Conservation (phyloP, 2,888 invertebrate species). For the Dyspetes luteomarginatus region DNA sequence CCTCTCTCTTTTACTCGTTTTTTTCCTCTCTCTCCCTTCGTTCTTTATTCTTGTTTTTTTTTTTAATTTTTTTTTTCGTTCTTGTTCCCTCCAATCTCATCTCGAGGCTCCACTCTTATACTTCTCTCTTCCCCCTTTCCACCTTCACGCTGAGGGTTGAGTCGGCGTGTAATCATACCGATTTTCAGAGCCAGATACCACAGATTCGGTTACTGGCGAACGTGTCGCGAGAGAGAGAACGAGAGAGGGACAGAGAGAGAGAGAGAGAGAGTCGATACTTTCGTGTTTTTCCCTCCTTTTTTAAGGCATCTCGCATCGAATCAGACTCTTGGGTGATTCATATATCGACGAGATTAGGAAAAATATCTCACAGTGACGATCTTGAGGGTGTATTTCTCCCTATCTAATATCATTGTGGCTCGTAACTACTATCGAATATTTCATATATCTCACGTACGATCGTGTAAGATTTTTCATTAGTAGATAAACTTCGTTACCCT, state of each 20-base stretch:
- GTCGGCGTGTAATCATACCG: constrained; percentile 75
- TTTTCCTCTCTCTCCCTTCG: constrained; percentile 35
- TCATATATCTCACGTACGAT: constrained; percentile 60
- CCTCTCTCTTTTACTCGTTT: constrained; percentile 42
- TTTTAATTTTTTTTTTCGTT: constrained; percentile 32
- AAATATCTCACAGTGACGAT: constrained; percentile 57
- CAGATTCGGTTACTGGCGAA: constrained; percentile 73
- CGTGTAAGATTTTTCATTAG: constrained; percentile 46
- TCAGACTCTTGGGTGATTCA: constrained; percentile 18
- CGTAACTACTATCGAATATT: constrained; percentile 32
- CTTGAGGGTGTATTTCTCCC: constrained; percentile 10
- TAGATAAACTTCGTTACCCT: constrained; percentile 43
- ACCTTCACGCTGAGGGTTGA: constrained; percentile 55
- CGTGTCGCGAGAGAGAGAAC: constrained; percentile 68
- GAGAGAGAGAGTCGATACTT: not conserved
- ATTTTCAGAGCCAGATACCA: constrained; percentile 74
- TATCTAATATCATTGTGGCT: no score
- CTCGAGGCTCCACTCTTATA: constrained; percentile 47
- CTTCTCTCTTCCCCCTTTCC: constrained; percentile 40
- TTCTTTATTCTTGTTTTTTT: constrained; percentile 40
- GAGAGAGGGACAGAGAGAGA: no score
- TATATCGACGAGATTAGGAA: constrained; percentile 27
- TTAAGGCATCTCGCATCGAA: not conserved
- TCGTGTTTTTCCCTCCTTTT: not conserved
- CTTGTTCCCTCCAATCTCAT: constrained; percentile 31